Percentiles rank a stretch among this genome's conserved stretches.
Evolutionary conservation across 23 tunicate species (phyloP).

Genomic region (Clavelina lepadiformis): DNA sequence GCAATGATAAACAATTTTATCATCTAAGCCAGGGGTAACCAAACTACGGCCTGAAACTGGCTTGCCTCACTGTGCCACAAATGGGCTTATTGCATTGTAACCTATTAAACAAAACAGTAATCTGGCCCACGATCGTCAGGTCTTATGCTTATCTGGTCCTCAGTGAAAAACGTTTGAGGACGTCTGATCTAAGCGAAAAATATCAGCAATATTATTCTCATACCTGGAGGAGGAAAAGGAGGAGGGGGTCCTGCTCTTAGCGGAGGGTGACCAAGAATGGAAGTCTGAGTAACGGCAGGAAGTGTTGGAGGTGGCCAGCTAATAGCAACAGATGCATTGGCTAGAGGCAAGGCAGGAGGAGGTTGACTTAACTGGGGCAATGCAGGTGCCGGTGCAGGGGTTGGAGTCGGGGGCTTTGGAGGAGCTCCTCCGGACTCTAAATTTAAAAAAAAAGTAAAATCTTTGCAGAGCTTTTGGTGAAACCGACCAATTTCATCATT

Average conservation of each 20-base stretch:
- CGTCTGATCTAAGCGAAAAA: not conserved
- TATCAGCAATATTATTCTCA: not conserved
- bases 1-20: too few species aligned
- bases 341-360: slow-evolving; percentile 21
- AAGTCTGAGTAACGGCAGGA: slow-evolving; percentile 23
- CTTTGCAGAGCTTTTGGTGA: too few species aligned
- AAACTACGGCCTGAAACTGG: too few species aligned
- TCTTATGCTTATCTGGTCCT: too few species aligned
- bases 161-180: too few species aligned
- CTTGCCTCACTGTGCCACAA: too few species aligned
- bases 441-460: not conserved
- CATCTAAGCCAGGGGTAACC: too few species aligned
- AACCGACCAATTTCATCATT: too few species aligned
- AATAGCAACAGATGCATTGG: slow-evolving; percentile 16
- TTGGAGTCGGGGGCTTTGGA: slow-evolving; percentile 34
- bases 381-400: slow-evolving; percentile 19
- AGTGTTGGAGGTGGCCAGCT: slow-evolving; percentile 36
- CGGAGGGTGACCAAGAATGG: slow-evolving; percentile 49
- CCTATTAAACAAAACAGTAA: too few species aligned
- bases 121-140: too few species aligned
- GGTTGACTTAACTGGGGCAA: slow-evolving; percentile 34
- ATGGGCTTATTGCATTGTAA: too few species aligned
- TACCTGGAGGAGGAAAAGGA: slow-evolving; percentile 42
- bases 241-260: slow-evolving; percentile 16
- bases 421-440: slow-evolving; percentile 41